Percentiles rank a stretch among this genome's conserved stretches.
Conservation (phyloP, 2,797 vertebrate genomes). For the Florisuga fusca region DNA sequence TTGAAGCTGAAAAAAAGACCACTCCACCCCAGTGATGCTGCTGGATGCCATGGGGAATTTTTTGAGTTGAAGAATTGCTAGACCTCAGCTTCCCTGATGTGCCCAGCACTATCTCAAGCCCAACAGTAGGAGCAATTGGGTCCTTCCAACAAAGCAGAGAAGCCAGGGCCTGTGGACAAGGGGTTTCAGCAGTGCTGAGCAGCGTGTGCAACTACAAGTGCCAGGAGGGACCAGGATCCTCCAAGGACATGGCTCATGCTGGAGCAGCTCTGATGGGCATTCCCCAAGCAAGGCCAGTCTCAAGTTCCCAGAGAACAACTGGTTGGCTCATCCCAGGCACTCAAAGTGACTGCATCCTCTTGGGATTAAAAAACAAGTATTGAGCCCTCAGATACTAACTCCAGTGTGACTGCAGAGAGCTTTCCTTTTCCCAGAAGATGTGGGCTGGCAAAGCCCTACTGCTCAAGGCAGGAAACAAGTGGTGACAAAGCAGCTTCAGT, state of each 20-base stretch:
- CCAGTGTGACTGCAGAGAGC: background rate
- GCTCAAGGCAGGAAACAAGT: background rate
- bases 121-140: background rate
- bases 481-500: background rate
- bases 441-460: background rate
- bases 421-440: fast-evolving
- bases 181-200: background rate
- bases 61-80: background rate
- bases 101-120: background rate
- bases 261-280: background rate
- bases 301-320: background rate
- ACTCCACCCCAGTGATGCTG: background rate
- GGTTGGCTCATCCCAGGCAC: background rate
- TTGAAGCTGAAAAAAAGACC: background rate
- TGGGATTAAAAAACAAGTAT: background rate
- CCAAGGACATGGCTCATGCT: fast-evolving
- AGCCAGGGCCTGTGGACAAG: background rate
- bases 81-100: background rate
- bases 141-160: background rate
- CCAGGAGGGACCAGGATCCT: background rate
- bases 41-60: background rate
- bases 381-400: background rate
- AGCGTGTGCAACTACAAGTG: background rate
- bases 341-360: background rate
- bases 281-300: fast-evolving